Evolutionary conservation across 2,888 invertebrate genomes (phyloP).

Genomic region (Nysson spinosus): DNA sequence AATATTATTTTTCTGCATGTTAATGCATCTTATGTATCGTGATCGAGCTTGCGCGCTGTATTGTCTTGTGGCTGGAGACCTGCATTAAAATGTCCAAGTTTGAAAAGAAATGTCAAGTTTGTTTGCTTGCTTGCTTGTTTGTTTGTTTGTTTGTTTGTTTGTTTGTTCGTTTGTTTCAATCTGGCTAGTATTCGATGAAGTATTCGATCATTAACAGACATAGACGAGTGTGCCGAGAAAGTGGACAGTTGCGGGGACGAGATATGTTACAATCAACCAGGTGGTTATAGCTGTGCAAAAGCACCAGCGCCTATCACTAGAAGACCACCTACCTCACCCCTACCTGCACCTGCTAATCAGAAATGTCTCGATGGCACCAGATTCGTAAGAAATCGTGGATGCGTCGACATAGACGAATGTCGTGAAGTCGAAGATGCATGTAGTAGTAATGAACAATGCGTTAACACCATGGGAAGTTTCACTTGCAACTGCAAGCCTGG

Average conservation of each 20-base stretch:
- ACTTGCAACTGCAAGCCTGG: conserved; percentile 83
- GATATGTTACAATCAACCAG: conserved; percentile 84
- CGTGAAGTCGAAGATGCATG: conserved; percentile 79
- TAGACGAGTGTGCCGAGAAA: conserved; percentile 86
- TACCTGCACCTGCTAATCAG: conserved; percentile 31
- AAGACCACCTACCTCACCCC: conserved; percentile 45
- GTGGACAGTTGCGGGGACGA: conserved; percentile 81
- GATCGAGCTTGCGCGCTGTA: too few relatives aligned
- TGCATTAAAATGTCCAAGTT: too few relatives aligned
- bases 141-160: too few relatives aligned
- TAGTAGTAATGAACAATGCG: conserved; percentile 82
- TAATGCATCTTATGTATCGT: too few relatives aligned
- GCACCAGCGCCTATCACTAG: conserved; percentile 60
- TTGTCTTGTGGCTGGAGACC: too few relatives aligned
- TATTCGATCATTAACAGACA: conserved; percentile 82
- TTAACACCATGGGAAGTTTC: conserved; percentile 85
- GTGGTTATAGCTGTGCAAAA: conserved; percentile 81
- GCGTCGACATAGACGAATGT: conserved; percentile 85
- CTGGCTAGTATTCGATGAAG: too few relatives aligned
- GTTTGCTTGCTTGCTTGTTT: too few relatives aligned
- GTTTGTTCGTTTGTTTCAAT: too few relatives aligned
- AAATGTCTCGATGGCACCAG: conserved; percentile 58
- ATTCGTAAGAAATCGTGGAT: conserved; percentile 64
- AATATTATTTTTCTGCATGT: too few relatives aligned
- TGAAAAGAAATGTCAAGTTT: too few relatives aligned